A percentile compares a stretch with the other conserved stretches of the same genome.
phyloP scores from a whole-genome alignment of 2,888 invertebrate genomes.

The Caenorhabditis sinica region DNA sequence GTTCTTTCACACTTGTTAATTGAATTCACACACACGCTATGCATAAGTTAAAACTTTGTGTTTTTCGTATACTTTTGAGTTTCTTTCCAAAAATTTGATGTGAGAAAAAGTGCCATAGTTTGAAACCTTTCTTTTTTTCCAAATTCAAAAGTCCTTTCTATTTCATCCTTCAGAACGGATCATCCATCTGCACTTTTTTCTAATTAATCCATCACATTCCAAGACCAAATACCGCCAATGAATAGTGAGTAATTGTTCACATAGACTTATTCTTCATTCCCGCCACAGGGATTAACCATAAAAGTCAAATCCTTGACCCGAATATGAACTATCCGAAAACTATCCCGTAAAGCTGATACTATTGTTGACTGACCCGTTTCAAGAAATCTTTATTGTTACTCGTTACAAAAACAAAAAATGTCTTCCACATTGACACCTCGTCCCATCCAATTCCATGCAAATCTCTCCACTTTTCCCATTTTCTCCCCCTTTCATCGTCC shows the following conservation, averaged over 20 bases:
- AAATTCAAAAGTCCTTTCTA: background rate
- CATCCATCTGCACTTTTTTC: slow-evolving; percentile 13
- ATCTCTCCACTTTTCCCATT: slow-evolving; percentile 38
- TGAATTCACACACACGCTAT: slow-evolving; percentile 46
- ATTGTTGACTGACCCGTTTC: background rate
- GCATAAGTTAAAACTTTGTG: slow-evolving; percentile 21
- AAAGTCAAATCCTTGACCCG: slow-evolving; percentile 57
- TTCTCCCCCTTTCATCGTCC: slow-evolving; percentile 1
- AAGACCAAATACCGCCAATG: background rate
- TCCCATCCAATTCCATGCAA: slow-evolving; percentile 36
- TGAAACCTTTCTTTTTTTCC: background rate
- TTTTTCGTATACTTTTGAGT: slow-evolving; percentile 27
- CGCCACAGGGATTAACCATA: slow-evolving; percentile 41
- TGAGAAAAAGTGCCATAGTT: background rate
- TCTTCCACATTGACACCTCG: slow-evolving; percentile 4
- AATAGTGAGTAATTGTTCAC: slow-evolving; percentile 19
- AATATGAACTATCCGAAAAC: slow-evolving; percentile 24
- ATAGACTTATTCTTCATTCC: slow-evolving; percentile 11
- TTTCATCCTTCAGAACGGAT: background rate
- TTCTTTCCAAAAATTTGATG: background rate
- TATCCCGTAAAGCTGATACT: slow-evolving; percentile 8
- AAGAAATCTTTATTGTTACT: background rate
- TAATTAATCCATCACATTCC: background rate
- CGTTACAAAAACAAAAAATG: slow-evolving; percentile 21
- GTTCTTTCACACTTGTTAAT: slow-evolving; percentile 55